phyloP scores from a whole-genome alignment of 2,888 invertebrate species.

The Eupithecia tripunctaria region DNA sequence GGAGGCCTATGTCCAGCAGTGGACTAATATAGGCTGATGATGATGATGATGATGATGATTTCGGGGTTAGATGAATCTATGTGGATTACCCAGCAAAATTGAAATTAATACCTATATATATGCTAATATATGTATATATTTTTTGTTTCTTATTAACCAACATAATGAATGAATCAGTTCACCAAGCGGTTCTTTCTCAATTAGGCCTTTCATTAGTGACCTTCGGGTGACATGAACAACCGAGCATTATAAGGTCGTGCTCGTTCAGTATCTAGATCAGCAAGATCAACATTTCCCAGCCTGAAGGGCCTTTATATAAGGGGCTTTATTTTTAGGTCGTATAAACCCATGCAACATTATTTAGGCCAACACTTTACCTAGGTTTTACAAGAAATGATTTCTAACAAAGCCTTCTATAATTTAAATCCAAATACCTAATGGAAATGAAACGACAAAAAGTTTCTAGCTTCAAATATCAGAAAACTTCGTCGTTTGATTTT shows the following conservation, averaged over 20 bases:
- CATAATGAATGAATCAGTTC: conserved; percentile 6
- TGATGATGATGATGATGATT: too few relatives aligned
- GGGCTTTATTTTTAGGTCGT: background rate
- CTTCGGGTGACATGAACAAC: conserved; percentile 33
- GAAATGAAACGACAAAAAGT: background rate
- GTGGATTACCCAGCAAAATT: too few relatives aligned
- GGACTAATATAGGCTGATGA: too few relatives aligned
- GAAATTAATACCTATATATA: too few relatives aligned
- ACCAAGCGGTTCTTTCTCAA: conserved; percentile 30
- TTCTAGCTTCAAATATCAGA: background rate
- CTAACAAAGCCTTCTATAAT: background rate
- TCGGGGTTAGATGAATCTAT: too few relatives aligned
- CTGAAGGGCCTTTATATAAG: conserved; percentile 4
- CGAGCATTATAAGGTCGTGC: conserved; percentile 32
- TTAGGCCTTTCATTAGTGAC: conserved; percentile 39
- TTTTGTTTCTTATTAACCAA: too few relatives aligned
- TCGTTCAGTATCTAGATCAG: conserved; percentile 15
- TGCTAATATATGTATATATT: too few relatives aligned
- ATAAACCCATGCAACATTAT: background rate
- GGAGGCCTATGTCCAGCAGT: too few relatives aligned
- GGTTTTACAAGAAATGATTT: background rate
- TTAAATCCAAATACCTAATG: background rate
- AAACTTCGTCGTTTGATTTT: background rate
- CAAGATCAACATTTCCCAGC: conserved; percentile 4
- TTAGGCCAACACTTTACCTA: background rate